A percentile compares a stretch with the other conserved stretches of the same genome.
phyloP scores from a whole-genome alignment of 2,888 invertebrate species.

The Julus scandinavius region DNA sequence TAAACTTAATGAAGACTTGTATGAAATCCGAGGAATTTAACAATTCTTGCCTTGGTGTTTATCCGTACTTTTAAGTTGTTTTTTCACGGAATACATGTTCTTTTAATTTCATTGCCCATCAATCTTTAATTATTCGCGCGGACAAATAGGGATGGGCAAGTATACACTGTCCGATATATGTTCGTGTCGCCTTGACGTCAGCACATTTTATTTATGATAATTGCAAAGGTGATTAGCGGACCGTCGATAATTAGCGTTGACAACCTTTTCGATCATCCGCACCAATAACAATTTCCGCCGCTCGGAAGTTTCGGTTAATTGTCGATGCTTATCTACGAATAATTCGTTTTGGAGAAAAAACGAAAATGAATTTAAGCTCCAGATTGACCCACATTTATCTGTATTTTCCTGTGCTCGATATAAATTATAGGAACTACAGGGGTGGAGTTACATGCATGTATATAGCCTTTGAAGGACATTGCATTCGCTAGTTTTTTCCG shows the following conservation, averaged over 20 bases:
- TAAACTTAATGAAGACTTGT: too few relatives aligned
- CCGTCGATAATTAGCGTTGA: constrained; percentile 6
- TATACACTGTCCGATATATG: not conserved
- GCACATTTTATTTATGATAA: not conserved
- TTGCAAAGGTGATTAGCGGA: not conserved
- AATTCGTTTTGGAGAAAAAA: constrained; percentile 8
- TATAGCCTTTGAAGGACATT: not conserved
- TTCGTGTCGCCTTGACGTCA: constrained; percentile 18
- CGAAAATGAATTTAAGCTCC: not conserved
- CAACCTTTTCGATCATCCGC: constrained; percentile 7
- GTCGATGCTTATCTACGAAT: constrained; percentile 18
- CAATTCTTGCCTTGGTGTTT: too few relatives aligned
- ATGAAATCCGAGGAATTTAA: too few relatives aligned
- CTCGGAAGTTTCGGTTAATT: not conserved
- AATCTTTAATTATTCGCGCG: not conserved
- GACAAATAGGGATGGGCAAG: not conserved
- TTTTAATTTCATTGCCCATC: not conserved
- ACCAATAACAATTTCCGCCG: not conserved
- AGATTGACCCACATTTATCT: not conserved
- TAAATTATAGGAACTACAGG: constrained; percentile 8
- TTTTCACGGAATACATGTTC: not conserved
- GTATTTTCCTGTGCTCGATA: not conserved
- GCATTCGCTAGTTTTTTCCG: too few relatives aligned
- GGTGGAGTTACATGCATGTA: not conserved
- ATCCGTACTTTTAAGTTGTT: too few relatives aligned